Base-by-base conservation (phyloP, 2,797 vertebrate species). In the Ispidina picta region DNA sequence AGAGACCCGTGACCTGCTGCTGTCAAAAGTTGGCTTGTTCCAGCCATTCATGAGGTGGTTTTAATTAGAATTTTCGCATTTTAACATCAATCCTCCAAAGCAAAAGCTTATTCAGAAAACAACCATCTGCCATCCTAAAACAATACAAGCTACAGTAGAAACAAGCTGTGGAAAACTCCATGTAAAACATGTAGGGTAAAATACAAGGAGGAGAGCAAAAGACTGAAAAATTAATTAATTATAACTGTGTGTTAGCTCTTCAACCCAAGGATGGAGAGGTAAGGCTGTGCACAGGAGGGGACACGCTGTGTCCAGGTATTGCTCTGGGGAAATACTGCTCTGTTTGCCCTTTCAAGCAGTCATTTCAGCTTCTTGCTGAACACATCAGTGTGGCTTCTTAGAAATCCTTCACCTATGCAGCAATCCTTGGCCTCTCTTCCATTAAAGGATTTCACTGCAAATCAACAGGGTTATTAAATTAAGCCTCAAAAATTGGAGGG, bases 1-100 rank as follows among this genome's bases (percentile, higher is more conserved):
- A 0, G 25, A 12, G 64, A 28, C 14, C 35, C 21, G 0, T 3
- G 23, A 33, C n/a, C 37, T 3, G 4, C 37, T 4, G 3, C 39
- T 43, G 23, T 1, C 76, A 2, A 5, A 0, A 43, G 33, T 44
- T 35, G 46, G 5, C 46, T 70, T 2, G 0, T 21, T 55, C 41
- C 56, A 11, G 39, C n/a, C 29, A 16, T 8, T 20, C 28, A 3
- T 5, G 54, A 59, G 52, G 3, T 13, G 20, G 6, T 29, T 65
- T 44, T 48, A 49, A 71, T 63, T 29, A n/a, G 54, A 15, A 14
- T 22, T 44, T 48, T 66, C 1, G 0, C n/a, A 2, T 33, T 85
- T 70, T 33, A 48, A 86, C 69, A 65, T 33, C 39, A 66, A 20
- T 20, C 62, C 72, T 25, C n/a, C 2, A 46, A 58, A 71, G 77